Evolutionary conservation across 2,888 invertebrate species (phyloP), one percentile per base, ranked within the genome.

Genomic region (Tigriopus californicus): DNA sequence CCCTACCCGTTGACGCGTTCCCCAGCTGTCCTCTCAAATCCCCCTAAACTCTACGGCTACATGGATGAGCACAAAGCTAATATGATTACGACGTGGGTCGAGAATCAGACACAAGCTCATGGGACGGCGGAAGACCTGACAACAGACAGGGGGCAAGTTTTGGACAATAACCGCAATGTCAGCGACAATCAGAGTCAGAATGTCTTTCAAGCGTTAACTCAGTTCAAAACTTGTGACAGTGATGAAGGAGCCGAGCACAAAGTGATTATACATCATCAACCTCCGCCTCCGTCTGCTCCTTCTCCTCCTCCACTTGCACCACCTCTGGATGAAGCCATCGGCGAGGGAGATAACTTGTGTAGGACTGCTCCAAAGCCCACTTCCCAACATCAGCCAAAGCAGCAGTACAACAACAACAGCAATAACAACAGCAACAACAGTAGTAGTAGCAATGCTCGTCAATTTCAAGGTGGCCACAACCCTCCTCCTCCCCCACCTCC

Each of bases 61-160:
- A 89, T 90, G 89, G 90, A 90, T 67, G 85, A 79, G 65, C 87
- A 88, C 67, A 91, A 91, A 70, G 87, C 88, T 70, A 84, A 83
- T 66, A 90, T 90, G 90, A 90, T 90, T 57, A 76, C 86, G 53
- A 84, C 88, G 68, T 90, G 90, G 90, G 89, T 90, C 1, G 89
- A 89, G 72, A 87, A 86, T 68, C 89, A 89, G 72, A 85, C 85
- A 1, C 79, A 81, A 18, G 85, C 62, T 46, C 20, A 22, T 20
- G 49, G 62, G 18, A 58, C 62, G 18, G 56, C 62, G 11, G 62
- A 64, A 49, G 63, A 63, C 4, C 41, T 56, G 20, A 5, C 33
- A 33, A 8, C 33, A 33, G 33, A 33, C 33, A 33, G 33, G 33
- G 33, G 33, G 33, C 33, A 8, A 33, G 33, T 33, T 33, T 33